Evolutionary conservation across 1,140 invertebrate species (phyloP).

Genomic region (Coenobita brevimanus): DNA sequence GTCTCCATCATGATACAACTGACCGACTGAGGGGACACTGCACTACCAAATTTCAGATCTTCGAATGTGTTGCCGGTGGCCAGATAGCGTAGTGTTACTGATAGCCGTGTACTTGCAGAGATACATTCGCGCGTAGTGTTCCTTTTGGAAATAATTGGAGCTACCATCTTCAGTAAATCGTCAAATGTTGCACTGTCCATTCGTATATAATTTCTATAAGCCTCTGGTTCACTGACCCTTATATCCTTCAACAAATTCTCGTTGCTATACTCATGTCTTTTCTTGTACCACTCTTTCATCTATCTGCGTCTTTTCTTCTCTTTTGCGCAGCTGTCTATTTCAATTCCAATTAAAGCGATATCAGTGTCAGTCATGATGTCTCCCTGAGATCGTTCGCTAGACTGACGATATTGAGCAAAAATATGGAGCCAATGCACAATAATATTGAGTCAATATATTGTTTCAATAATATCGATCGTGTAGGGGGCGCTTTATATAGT

Average conservation of each 20-base stretch:
- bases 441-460: slow-evolving; percentile 29
- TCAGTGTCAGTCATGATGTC: slow-evolving; percentile 41
- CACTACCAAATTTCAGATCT: slow-evolving; percentile 44
- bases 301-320: slow-evolving; percentile 13
- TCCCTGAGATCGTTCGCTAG: slow-evolving; percentile 30
- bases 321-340: slow-evolving; percentile 28
- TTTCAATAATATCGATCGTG: no score
- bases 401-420: no score
- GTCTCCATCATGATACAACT: no score
- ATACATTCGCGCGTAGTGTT: slow-evolving; percentile 23
- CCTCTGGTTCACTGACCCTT: slow-evolving; percentile 37
- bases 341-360: slow-evolving; percentile 30
- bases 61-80: slow-evolving; percentile 47
- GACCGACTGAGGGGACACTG: slow-evolving; percentile 44
- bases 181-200: slow-evolving; percentile 25
- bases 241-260: slow-evolving; percentile 28
- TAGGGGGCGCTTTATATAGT: no score
- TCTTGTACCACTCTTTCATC: slow-evolving; percentile 28
- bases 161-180: slow-evolving; percentile 45
- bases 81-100: slow-evolving; percentile 43
- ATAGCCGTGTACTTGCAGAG: slow-evolving; percentile 18
- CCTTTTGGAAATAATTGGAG: slow-evolving; percentile 23
- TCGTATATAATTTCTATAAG: slow-evolving; percentile 19
- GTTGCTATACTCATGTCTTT: slow-evolving; percentile 43
- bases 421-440: slow-evolving; percentile 23